phyloP scores from a whole-genome alignment of 2,797 vertebrate species.

The Lithobates pipiens region DNA sequence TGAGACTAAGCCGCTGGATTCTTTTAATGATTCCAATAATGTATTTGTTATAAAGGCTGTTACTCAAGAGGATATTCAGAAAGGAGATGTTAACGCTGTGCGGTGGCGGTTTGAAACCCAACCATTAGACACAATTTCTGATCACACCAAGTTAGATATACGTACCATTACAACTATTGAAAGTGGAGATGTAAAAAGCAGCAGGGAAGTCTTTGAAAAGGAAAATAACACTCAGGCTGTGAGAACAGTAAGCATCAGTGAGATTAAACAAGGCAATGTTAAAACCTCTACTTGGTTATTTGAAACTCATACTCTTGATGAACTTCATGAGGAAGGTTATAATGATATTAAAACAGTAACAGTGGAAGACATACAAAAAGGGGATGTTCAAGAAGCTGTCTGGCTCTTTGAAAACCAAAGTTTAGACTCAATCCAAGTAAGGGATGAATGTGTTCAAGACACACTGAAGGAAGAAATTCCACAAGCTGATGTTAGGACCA shows the following conservation, averaged over 20 bases:
- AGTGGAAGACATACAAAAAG: conserved; percentile 85
- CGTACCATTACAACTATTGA: conserved; percentile 83
- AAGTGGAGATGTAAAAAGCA: conserved; percentile 85
- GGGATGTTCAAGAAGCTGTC: conserved; percentile 88
- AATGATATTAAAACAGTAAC: conserved; percentile 83
- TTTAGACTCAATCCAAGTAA: conserved; percentile 85
- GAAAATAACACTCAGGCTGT: conserved; percentile 71
- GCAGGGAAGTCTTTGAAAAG: conserved; percentile 86
- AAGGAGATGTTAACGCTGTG: conserved; percentile 87
- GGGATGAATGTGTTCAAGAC: conserved; percentile 71
- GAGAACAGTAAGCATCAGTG: conserved; percentile 87
- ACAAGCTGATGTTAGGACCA: conserved; percentile 88
- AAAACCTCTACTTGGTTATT: conserved; percentile 92
- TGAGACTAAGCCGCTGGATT: conserved; percentile 93
- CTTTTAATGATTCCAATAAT: conserved; percentile 86
- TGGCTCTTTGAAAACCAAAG: conserved; percentile 94
- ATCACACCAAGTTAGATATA: conserved; percentile 75
- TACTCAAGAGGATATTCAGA: conserved; percentile 89
- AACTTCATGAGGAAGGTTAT: conserved; percentile 85
- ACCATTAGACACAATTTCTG: conserved; percentile 86
- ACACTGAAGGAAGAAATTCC: conserved; percentile 81
- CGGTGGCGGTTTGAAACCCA: conserved; percentile 94
- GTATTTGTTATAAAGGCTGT: conserved; percentile 91
- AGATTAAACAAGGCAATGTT: conserved; percentile 90
- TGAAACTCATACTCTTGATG: conserved; percentile 88